A percentile compares a stretch with the other conserved stretches of the same genome.
phyloP scores from a whole-genome alignment of 2,797 vertebrate species.

The Catostomus latipinnis region DNA sequence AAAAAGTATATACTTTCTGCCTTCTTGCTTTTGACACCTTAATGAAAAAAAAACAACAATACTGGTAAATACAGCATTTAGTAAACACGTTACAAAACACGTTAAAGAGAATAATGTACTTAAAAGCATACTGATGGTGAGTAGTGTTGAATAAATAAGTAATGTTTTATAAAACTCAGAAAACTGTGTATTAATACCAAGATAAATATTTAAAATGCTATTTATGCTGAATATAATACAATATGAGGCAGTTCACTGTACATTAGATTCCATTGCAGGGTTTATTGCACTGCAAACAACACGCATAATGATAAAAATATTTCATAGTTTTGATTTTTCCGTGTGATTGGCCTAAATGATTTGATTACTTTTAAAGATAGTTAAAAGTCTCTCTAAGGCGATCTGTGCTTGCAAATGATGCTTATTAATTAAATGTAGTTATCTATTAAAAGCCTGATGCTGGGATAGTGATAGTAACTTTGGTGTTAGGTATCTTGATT shows the following conservation, averaged over 20 bases:
- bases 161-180: slow-evolving; percentile 7
- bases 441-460: background rate
- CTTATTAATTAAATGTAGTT: background rate
- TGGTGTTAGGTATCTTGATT: slow-evolving; percentile 44
- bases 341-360: background rate
- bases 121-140: slow-evolving; percentile 1
- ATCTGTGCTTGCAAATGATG: slow-evolving; percentile 6
- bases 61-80: slow-evolving; percentile 29
- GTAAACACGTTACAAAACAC: slow-evolving; percentile 27
- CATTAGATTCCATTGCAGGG: background rate
- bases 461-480: slow-evolving; percentile 28
- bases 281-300: slow-evolving; percentile 14
- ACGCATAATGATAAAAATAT: background rate
- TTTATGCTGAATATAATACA: slow-evolving; percentile 58
- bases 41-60: background rate
- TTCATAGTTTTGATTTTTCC: background rate
- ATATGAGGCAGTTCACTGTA: slow-evolving; percentile 22
- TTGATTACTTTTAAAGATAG: background rate
- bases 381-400: background rate
- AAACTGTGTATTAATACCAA: slow-evolving; percentile 5
- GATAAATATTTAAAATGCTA: slow-evolving; percentile 46
- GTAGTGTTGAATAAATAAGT: background rate
- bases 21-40: background rate
- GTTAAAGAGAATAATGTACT: background rate
- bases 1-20: background rate